These are phyloP conservation scores for Apeira syringaria DNA, from an alignment of 2,888 invertebrate genomes.

Conservation along the genomic window DNA sequence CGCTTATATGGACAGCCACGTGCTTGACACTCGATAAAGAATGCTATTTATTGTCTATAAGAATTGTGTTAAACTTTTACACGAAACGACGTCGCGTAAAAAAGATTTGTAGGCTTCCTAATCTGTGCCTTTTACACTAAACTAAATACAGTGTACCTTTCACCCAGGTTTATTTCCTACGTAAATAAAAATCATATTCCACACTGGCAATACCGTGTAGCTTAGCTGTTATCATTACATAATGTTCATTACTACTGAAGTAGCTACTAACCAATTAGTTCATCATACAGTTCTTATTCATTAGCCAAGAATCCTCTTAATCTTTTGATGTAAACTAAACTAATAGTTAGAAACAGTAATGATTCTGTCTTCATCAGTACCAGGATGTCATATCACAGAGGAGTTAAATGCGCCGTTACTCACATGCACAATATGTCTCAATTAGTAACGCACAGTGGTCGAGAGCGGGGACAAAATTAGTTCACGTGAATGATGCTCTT, in stretches of 20 bases:
- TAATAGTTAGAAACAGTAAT: slow-evolving; percentile 32
- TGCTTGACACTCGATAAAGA: too few species aligned
- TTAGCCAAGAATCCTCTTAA: slow-evolving; percentile 13
- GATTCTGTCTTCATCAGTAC: slow-evolving; percentile 35
- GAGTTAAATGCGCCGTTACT: slow-evolving; percentile 54
- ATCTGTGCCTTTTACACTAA: too few species aligned
- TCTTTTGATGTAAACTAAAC: slow-evolving; percentile 22
- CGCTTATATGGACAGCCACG: too few species aligned
- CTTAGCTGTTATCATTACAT: too few species aligned
- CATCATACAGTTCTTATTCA: slow-evolving; percentile 13
- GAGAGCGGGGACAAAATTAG: slow-evolving; percentile 53
- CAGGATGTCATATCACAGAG: slow-evolving; percentile 38
- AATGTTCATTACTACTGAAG: not conserved
- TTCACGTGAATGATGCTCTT: slow-evolving; percentile 27
- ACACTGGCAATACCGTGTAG: too few species aligned
- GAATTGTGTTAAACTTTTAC: too few species aligned
- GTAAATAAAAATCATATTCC: too few species aligned
- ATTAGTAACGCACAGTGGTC: slow-evolving; percentile 62
- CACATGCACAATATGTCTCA: slow-evolving; percentile 62
- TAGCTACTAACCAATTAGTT: slow-evolving; percentile 5
- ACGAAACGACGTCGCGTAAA: too few species aligned
- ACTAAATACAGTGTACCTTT: too few species aligned
- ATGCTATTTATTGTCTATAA: too few species aligned
- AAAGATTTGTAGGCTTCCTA: too few species aligned
- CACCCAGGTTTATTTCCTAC: too few species aligned